Base-by-base conservation (phyloP, 2,113 vertebrate species). In the human region DNA sequence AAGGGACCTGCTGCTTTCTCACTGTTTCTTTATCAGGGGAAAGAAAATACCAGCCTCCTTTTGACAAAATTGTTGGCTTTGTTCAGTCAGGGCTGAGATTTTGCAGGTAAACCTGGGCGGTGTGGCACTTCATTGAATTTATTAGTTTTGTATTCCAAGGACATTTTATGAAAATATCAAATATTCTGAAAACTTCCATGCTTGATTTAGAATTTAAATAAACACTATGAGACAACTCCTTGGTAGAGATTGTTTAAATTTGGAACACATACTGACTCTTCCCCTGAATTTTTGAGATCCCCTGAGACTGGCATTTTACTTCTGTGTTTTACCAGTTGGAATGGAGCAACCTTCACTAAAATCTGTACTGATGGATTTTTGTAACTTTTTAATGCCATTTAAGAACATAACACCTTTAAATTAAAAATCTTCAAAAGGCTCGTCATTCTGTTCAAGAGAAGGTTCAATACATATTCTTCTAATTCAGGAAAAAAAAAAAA, bases 51-150 rank as follows among this genome's bases (percentile, higher is more conserved):
- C 6, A 12, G 76, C 75, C 35, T 97, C 45, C 13, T 52, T 92
- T 89, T 95, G 72, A 66, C 45, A 4, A 70, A 32, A 38, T 84
- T 59, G 30, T 84, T 45, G 72, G 18, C 93, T 93, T 92, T 89
- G 59, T 92, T 91, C 40, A 79, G 10, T 61, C 22, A 95, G 94
- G 82, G 72, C 88, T 55, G 84, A n/a, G 72, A 64, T 81, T 92
- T 64, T 30, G 0, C 30, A 90, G 89, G 83, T 48, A 48, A 66
- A 55, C 25, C 66, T 90, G 80, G 23, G 27, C 52, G 73, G 27
- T 20, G 0, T 83, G 83, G 27, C 45, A 75, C 64, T 81, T 96
- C 45, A 9, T 0, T 32, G 73, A 89, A 32, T 40, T 45, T 22
- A 27, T 70, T 87, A 43, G 55, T 96, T 91, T 96, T 94, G 4